phyloP scores from a whole-genome alignment of 2,113 vertebrate genomes.

The Thinocorus orbignyianus region DNA sequence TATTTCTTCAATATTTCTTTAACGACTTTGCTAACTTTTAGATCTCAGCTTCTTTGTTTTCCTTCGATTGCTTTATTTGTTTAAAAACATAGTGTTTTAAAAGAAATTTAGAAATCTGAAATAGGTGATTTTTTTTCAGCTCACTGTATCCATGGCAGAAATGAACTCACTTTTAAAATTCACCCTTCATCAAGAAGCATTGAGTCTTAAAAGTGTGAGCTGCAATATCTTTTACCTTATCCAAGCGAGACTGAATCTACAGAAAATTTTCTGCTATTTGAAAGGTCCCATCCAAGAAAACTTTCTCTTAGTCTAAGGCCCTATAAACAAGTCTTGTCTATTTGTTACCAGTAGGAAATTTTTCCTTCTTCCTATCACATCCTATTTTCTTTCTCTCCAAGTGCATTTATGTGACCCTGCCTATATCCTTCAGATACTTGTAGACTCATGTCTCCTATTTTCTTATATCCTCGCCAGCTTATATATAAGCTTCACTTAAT shows the following conservation, averaged over 20 bases:
- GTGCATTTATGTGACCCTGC: background rate
- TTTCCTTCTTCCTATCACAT: background rate
- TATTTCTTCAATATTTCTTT: conserved; percentile 46
- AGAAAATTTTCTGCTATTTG: background rate
- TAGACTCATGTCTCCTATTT: conserved; percentile 9
- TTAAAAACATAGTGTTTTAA: background rate
- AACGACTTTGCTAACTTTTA: conserved; percentile 24
- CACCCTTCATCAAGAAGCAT: background rate
- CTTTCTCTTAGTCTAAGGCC: background rate
- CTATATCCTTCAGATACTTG: background rate
- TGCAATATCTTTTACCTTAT: background rate
- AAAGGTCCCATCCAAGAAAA: background rate
- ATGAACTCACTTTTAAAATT: background rate
- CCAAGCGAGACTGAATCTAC: background rate
- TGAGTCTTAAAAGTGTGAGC: background rate
- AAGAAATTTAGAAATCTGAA: background rate
- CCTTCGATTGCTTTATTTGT: background rate
- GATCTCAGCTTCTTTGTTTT: background rate
- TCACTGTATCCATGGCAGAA: background rate
- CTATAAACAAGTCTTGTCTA: background rate
- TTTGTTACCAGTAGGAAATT: background rate
- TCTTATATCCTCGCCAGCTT: background rate
- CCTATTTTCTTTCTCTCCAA: background rate
- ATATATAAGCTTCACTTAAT: background rate
- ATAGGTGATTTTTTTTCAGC: background rate